phyloP scores from a whole-genome alignment of 2,888 invertebrate species.

The Eupithecia centaureata region DNA sequence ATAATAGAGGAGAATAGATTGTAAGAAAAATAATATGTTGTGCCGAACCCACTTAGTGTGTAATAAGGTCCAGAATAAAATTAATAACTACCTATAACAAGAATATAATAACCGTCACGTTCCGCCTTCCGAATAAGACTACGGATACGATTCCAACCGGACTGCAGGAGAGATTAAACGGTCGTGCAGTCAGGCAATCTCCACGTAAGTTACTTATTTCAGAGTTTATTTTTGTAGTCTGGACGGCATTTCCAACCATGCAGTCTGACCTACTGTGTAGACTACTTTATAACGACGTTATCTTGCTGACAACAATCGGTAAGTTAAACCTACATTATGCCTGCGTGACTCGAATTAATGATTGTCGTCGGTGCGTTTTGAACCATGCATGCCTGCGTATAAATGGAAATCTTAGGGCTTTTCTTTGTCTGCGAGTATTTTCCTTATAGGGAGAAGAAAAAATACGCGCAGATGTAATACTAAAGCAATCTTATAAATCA shows the following conservation, averaged over 20 bases:
- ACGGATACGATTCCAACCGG: too few relatives aligned
- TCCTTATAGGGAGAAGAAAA: neutral
- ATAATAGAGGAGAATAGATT: too few relatives aligned
- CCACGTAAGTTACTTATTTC: too few relatives aligned
- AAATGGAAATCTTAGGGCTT: neutral
- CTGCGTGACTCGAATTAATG: constrained; percentile 25
- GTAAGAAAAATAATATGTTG: too few relatives aligned
- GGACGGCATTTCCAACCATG: neutral
- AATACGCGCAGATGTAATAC: neutral
- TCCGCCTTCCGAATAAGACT: too few relatives aligned
- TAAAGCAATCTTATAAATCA: neutral
- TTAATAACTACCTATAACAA: too few relatives aligned
- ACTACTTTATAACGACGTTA: constrained; percentile 27
- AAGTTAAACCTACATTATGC: constrained; percentile 32
- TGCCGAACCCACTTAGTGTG: too few relatives aligned
- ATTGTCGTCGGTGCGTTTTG: constrained; percentile 1
- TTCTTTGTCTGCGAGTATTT: constrained; percentile 1
- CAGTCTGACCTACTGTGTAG: neutral
- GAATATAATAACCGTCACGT: too few relatives aligned
- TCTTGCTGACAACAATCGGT: constrained; percentile 31
- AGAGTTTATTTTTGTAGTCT: too few relatives aligned
- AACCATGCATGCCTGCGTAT: neutral
- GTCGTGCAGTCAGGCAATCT: too few relatives aligned
- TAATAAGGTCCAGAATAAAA: too few relatives aligned
- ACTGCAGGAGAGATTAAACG: too few relatives aligned